Conservation (phyloP, 2,113 vertebrate species). For the Syrrhaptes paradoxus region DNA sequence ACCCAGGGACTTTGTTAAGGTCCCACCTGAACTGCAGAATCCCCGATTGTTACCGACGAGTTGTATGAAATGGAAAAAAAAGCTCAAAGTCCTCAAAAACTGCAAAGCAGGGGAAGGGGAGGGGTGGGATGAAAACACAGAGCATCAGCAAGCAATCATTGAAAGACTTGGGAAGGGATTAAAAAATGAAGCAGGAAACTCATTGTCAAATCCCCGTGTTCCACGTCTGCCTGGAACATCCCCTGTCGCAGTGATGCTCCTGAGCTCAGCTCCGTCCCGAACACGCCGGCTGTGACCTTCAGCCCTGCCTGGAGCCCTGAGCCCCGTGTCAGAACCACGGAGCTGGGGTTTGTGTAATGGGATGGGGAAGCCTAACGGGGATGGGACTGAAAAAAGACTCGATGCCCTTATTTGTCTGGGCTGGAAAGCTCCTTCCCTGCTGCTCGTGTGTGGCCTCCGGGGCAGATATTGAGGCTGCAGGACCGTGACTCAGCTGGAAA, state of each 20-base stretch:
- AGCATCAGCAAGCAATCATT: rapidly evolving
- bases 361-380: rapidly evolving
- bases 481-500: background rate
- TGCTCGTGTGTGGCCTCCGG: background rate
- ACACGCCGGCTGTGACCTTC: background rate
- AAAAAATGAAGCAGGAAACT: slow-evolving; percentile 27
- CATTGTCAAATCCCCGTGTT: background rate
- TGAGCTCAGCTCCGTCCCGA: background rate
- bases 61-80: background rate
- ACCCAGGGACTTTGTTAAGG: background rate
- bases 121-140: background rate
- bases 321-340: background rate
- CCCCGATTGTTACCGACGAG: background rate
- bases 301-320: rapidly evolving
- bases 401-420: background rate
- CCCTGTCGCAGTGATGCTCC: rapidly evolving
- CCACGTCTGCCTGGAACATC: background rate
- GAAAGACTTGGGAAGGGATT: slow-evolving; percentile 13
- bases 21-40: background rate
- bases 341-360: rapidly evolving
- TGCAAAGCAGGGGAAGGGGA: background rate
- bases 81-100: background rate
- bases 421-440: background rate
- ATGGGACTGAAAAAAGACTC: rapidly evolving
- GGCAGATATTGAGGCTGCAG: background rate